Evolutionary conservation across 1,140 invertebrate species (phyloP).

Genomic region (Zaprionus inermis): DNA sequence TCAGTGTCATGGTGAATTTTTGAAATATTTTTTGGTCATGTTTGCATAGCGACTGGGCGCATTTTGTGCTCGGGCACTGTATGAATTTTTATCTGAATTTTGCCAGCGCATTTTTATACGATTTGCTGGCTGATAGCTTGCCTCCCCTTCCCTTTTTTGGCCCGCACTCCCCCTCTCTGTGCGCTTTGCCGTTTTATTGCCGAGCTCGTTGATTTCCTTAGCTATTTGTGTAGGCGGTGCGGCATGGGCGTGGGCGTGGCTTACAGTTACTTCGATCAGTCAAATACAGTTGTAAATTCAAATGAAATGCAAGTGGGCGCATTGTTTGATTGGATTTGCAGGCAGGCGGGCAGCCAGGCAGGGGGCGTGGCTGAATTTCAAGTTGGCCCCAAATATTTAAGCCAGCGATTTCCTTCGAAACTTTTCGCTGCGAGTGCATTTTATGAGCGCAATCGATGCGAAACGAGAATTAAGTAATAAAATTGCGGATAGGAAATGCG

Average conservation of each 20-base stretch:
- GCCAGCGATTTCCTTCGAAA: conserved; percentile 61
- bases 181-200: conserved; percentile 36
- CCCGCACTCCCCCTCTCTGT: conserved; percentile 30
- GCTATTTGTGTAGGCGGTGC: conserved; percentile 30
- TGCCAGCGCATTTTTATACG: conserved; percentile 70
- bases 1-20: conserved; percentile 39
- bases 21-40: conserved; percentile 72
- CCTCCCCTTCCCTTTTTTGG: conserved; percentile 35
- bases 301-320: conserved; percentile 78
- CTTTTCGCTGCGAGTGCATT: conserved; percentile 49
- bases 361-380: conserved; percentile 50
- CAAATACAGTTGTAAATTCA: conserved; percentile 80
- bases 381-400: conserved; percentile 73
- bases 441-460: conserved; percentile 45
- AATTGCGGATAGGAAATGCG: conserved; percentile 43
- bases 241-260: conserved; percentile 7
- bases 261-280: conserved; percentile 63
- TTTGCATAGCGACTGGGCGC: conserved; percentile 75
- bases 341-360: not conserved
- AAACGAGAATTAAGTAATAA: conserved; percentile 68
- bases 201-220: conserved; percentile 60
- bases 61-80: conserved; percentile 33
- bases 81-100: conserved; percentile 58
- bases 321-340: conserved; percentile 55
- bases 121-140: conserved; percentile 60